Conservation (phyloP, 2,888 invertebrate species). For the Leptogaster cylindrica region DNA sequence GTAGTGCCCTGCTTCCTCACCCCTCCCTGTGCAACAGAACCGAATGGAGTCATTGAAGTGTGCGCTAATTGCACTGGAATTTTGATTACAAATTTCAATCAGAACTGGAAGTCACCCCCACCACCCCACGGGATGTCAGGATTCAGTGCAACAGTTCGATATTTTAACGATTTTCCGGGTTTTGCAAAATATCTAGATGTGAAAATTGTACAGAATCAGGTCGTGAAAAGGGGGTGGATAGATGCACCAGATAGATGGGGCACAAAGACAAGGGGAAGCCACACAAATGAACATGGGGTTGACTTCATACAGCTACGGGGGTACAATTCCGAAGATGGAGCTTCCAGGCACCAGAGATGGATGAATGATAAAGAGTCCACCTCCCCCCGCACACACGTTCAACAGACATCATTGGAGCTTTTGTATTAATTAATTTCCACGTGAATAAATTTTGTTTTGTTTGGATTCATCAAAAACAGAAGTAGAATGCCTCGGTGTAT, state of each 20-base stretch:
- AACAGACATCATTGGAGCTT: slow-evolving; percentile 11
- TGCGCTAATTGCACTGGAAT: slow-evolving; percentile 44
- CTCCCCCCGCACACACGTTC: neutral
- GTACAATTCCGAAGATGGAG: slow-evolving; percentile 28
- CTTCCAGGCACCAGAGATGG: slow-evolving; percentile 17
- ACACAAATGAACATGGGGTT: slow-evolving; percentile 35
- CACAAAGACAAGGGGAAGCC: neutral
- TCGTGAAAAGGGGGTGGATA: neutral
- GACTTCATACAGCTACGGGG: slow-evolving; percentile 14
- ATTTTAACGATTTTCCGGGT: slow-evolving; percentile 11
- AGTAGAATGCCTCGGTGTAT: slow-evolving; percentile 23
- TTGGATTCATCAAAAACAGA: slow-evolving; percentile 48
- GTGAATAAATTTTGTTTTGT: slow-evolving; percentile 47
- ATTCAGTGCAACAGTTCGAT: slow-evolving; percentile 9
- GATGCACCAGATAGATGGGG: slow-evolving; percentile 14
- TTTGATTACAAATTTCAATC: slow-evolving; percentile 47
- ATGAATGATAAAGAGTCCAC: slow-evolving; percentile 34
- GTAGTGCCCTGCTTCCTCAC: too few relatives aligned
- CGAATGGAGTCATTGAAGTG: slow-evolving; percentile 41
- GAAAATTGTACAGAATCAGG: neutral
- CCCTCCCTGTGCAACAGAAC: too few relatives aligned
- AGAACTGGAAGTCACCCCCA: neutral
- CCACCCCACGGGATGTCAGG: neutral
- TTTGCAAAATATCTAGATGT: neutral
- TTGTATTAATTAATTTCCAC: slow-evolving; percentile 48